phyloP scores from a whole-genome alignment of 2,888 invertebrate species.

The Sepioteuthis lessoniana region DNA sequence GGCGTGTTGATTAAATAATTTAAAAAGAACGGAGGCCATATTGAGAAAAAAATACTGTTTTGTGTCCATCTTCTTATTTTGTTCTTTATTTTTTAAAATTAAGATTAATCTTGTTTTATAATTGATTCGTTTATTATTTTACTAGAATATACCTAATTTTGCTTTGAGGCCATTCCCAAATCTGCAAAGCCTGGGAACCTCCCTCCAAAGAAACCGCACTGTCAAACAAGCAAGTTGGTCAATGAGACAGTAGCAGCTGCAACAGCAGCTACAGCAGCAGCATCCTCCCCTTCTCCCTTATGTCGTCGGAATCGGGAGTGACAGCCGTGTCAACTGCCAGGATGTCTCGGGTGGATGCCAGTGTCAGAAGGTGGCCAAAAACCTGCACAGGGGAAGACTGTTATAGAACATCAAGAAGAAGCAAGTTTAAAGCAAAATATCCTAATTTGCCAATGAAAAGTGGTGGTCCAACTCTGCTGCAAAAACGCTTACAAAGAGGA shows the following conservation, averaged over 20 bases:
- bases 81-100: no score
- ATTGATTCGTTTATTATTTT: no score
- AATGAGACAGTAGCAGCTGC: slow-evolving; percentile 44
- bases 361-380: slow-evolving; percentile 33
- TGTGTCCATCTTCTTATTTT: no score
- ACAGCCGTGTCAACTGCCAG: slow-evolving; percentile 11
- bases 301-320: slow-evolving; percentile 36
- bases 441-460: slow-evolving; percentile 80
- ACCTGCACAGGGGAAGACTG: slow-evolving; percentile 53
- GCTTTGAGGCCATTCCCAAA: slow-evolving; percentile 95
- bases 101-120: no score
- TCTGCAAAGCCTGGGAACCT: slow-evolving; percentile 98
- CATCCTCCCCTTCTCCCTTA: slow-evolving; percentile 36
- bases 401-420: slow-evolving; percentile 82
- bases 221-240: slow-evolving; percentile 66
- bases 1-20: no score
- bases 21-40: no score
- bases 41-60: no score
- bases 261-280: not conserved
- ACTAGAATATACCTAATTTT: no score
- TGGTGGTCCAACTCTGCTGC: slow-evolving; percentile 88
- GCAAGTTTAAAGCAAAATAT: slow-evolving; percentile 94
- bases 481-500: slow-evolving; percentile 95
- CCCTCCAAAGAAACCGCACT: slow-evolving; percentile 78
- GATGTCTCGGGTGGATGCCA: not conserved